These are phyloP conservation scores for Cranoglanis bouderius DNA, from an alignment of 2,113 vertebrate genomes.

Conservation along the genomic window DNA sequence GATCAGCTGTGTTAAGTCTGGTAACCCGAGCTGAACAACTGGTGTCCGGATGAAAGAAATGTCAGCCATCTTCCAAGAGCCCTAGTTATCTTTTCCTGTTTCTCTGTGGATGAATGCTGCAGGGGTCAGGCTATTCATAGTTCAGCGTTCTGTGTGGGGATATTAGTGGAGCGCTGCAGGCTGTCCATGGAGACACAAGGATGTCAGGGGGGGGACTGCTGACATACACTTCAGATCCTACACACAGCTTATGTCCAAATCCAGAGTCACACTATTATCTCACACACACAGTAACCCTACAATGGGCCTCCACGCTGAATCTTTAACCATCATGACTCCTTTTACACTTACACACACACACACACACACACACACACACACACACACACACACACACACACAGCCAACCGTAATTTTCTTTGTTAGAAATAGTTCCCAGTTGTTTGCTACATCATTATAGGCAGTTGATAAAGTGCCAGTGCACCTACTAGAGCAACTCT, in stretches of 20 bases:
- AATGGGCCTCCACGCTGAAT: background rate
- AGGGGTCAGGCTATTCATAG: conserved; percentile 68
- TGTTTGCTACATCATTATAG: background rate
- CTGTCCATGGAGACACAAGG: background rate
- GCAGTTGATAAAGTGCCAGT: background rate
- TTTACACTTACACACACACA: background rate
- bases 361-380: too few relatives aligned
- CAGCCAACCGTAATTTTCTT: background rate
- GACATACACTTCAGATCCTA: conserved; percentile 13
- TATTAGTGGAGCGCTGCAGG: conserved; percentile 46
- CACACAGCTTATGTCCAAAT: background rate
- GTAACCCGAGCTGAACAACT: conserved; percentile 35
- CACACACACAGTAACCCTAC: background rate
- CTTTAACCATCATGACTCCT: background rate
- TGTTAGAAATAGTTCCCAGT: background rate
- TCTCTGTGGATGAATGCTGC: conserved; percentile 54
- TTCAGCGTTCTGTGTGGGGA: conserved; percentile 56
- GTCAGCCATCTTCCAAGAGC: conserved; percentile 27
- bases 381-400: background rate
- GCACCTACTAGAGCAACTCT: background rate
- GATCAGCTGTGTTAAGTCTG: conserved; percentile 9
- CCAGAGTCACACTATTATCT: background rate
- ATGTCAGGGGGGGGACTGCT: background rate
- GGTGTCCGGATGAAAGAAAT: conserved; percentile 39
- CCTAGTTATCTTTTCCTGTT: background rate